Base-by-base conservation (phyloP, 2,797 vertebrate genomes). In the Malacoraja senta region DNA sequence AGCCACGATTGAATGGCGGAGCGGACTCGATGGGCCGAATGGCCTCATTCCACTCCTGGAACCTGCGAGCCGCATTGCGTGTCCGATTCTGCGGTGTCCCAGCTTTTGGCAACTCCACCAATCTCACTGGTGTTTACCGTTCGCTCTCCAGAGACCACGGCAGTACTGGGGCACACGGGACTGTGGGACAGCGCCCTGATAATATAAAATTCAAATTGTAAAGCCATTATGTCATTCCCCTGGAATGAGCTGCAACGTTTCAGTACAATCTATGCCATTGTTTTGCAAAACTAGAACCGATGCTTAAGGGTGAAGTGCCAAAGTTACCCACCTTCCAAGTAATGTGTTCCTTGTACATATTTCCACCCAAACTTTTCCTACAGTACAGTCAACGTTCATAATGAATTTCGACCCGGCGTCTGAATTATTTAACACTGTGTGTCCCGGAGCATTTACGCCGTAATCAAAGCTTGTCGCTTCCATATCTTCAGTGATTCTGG, bases 281-380 rank as follows among this genome's bases (percentile, higher is more conserved):
- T 88, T 88, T 88, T 88, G 84, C 84, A 88, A 88, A 88, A 88
- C 84, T 68, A 88, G 84, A 88, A 88, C 63, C 68, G 84, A 88
- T 68, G 61, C 84, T 88, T 88, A 21, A 88, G 84, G 84, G 84
- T 65, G 24, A 88, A 88, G 84, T 88, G 84, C 84, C 84, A 88
- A 88, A 32, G 84, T 88, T 88, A 88, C 84, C 63, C 84, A 88
- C 84, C 84, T 88, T 88, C 84, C 63, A 8, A 88, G 84, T 88
- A 88, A 88, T 68, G 84, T 88, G 84, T 88, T 88, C 84, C 84
- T 88, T 65, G n/a, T 88, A 88, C 84, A 88, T 88, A 88, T 88
- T 88, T 88, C 84, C 61, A 88, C 84, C 84, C 84, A 88, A 88
- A 38, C 63, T 65, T 88, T 65, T 88, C n/a, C 84, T 68, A 68